These are phyloP conservation scores for Belgica antarctica DNA, from an alignment of 2,888 invertebrate species.

Conservation along the genomic window DNA sequence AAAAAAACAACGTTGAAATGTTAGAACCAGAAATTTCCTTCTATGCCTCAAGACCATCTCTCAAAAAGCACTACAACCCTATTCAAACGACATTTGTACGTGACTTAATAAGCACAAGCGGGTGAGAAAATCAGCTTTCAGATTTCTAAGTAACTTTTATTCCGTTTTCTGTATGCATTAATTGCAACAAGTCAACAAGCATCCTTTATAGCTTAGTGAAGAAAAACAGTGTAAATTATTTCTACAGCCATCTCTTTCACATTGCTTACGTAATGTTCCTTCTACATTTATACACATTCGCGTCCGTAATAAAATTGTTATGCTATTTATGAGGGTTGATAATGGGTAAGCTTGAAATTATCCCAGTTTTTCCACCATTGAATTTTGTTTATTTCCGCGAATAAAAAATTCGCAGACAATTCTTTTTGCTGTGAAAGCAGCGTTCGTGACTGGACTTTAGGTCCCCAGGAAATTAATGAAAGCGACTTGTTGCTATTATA, in stretches of 20 bases:
- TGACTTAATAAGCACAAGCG: no score
- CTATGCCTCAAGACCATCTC: no score
- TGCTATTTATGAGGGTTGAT: constrained; percentile 40
- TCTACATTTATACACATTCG: not conserved
- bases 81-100: no score
- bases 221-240: constrained; percentile 37
- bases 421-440: not conserved
- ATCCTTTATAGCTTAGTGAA: no score
- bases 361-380: constrained; percentile 38
- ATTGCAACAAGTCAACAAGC: no score
- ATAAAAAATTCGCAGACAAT: not conserved
- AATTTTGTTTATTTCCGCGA: constrained; percentile 9
- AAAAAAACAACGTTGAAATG: no score
- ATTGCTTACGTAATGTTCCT: not conserved
- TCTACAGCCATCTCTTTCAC: constrained; percentile 26
- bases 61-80: no score
- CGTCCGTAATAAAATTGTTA: constrained; percentile 3
- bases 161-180: no score
- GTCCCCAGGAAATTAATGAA: constrained; percentile 21
- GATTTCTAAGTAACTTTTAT: no score
- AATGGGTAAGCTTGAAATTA: constrained; percentile 21
- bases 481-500: constrained; percentile 29
- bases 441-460: constrained; percentile 10
- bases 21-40: no score
- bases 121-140: constrained; percentile 11